Evolutionary conservation across 2,888 invertebrate genomes (phyloP).

Genomic region (Agrotis ipsilon): DNA sequence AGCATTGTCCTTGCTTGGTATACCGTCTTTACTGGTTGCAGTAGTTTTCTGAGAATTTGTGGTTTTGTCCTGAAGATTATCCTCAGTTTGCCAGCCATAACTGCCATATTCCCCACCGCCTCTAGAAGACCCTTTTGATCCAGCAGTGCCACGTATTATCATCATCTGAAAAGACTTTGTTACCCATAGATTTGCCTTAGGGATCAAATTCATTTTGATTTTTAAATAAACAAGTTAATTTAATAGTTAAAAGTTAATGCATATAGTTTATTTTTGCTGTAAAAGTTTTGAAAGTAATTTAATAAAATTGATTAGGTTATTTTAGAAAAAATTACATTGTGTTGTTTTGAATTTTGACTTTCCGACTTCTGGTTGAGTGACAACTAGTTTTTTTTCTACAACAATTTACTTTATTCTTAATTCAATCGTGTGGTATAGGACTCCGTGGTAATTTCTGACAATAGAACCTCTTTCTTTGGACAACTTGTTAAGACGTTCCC

Average conservation of each 20-base stretch:
- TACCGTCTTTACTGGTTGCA: too few relatives aligned
- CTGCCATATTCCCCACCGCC: background rate
- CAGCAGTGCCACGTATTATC: background rate
- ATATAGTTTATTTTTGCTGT: too few relatives aligned
- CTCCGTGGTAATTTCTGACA: background rate
- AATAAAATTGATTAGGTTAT: background rate
- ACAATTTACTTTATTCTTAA: slow-evolving; percentile 2
- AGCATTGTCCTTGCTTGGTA: background rate
- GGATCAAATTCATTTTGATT: slow-evolving; percentile 23
- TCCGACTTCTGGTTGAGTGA: slow-evolving; percentile 2
- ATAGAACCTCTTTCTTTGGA: slow-evolving; percentile 14
- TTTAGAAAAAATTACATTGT: slow-evolving; percentile 9
- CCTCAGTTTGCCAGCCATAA: background rate
- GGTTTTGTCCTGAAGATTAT: background rate
- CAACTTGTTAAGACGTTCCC: background rate
- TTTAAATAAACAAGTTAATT: background rate
- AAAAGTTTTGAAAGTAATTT: slow-evolving; percentile 14
- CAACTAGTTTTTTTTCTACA: background rate
- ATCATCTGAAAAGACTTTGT: background rate
- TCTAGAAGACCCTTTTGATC: background rate
- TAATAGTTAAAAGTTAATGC: too few relatives aligned
- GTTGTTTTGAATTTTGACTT: slow-evolving; percentile 11
- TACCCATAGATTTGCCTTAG: slow-evolving; percentile 11
- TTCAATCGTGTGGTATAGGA: background rate
- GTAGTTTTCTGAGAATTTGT: background rate